These are phyloP conservation scores for Oreonectes daqikongensis DNA, from an alignment of 2,797 vertebrate genomes.

Conservation along the genomic window DNA sequence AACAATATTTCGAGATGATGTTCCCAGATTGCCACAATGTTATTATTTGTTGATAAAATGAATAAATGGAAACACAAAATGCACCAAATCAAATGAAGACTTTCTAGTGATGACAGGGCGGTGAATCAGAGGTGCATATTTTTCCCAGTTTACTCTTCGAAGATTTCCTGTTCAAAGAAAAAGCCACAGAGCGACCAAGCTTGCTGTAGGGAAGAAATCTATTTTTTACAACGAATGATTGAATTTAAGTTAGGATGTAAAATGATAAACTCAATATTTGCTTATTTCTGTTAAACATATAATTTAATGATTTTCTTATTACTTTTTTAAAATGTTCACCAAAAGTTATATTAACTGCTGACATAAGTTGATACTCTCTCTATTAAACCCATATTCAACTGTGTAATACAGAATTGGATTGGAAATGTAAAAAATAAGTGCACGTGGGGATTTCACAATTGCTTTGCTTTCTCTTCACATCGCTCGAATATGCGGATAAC, in stretches of 20 bases:
- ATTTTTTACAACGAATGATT: slow-evolving; percentile 12
- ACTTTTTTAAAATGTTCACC: background rate
- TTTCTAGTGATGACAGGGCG: too few species aligned
- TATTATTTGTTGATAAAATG: too few species aligned
- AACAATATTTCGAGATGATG: too few species aligned
- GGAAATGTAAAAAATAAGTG: slow-evolving; percentile 69
- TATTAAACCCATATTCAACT: slow-evolving; percentile 73
- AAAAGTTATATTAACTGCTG: slow-evolving; percentile 52
- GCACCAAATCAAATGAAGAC: too few species aligned
- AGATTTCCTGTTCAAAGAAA: background rate
- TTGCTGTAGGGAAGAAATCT: too few species aligned
- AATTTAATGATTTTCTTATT: background rate
- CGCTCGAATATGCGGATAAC: slow-evolving; percentile 75
- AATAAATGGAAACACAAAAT: too few species aligned
- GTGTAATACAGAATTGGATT: slow-evolving; percentile 74
- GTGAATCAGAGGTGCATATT: too few species aligned
- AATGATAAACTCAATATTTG: background rate
- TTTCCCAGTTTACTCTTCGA: too few species aligned
- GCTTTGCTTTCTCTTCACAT: slow-evolving; percentile 58
- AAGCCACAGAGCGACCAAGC: background rate
- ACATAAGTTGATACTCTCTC: slow-evolving; percentile 71
- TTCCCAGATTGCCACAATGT: too few species aligned
- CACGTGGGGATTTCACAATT: slow-evolving; percentile 62
- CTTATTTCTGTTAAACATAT: background rate
- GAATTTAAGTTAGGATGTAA: background rate